phyloP scores from a whole-genome alignment of 2,113 vertebrate species.

The Cephalopterus ornatus region DNA sequence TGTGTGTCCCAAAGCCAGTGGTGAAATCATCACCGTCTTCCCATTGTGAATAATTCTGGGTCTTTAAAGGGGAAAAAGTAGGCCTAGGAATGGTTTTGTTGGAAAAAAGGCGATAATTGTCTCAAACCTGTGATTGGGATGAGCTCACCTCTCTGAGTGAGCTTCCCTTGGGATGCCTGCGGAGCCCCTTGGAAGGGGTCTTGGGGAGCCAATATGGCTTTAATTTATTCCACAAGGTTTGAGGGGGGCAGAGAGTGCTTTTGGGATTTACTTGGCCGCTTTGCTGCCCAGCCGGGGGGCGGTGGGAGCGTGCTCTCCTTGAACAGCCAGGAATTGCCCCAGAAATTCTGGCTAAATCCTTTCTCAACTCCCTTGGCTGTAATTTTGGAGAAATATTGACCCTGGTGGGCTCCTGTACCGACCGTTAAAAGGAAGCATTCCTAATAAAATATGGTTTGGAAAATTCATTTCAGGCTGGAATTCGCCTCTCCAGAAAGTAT shows the following conservation, averaged over 20 bases:
- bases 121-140: background rate
- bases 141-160: background rate
- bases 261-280: background rate
- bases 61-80: background rate
- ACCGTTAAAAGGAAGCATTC: constrained; percentile 50
- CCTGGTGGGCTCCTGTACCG: constrained; percentile 44
- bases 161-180: background rate
- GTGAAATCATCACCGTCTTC: accelerated
- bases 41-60: background rate
- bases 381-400: constrained; percentile 54
- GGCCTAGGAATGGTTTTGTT: background rate
- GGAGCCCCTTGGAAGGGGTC: background rate
- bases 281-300: accelerated
- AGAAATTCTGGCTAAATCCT: background rate
- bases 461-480: constrained; percentile 70
- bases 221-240: background rate
- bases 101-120: background rate
- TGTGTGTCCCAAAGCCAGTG: accelerated
- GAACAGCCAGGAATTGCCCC: background rate
- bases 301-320: background rate
- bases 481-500: constrained; percentile 42
- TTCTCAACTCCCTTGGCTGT: background rate
- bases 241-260: background rate
- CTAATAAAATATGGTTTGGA: constrained; percentile 62
- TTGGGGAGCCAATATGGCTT: background rate